Evolutionary conservation across 2,113 vertebrate species (phyloP).

Genomic region (Saimiri boliviensis): DNA sequence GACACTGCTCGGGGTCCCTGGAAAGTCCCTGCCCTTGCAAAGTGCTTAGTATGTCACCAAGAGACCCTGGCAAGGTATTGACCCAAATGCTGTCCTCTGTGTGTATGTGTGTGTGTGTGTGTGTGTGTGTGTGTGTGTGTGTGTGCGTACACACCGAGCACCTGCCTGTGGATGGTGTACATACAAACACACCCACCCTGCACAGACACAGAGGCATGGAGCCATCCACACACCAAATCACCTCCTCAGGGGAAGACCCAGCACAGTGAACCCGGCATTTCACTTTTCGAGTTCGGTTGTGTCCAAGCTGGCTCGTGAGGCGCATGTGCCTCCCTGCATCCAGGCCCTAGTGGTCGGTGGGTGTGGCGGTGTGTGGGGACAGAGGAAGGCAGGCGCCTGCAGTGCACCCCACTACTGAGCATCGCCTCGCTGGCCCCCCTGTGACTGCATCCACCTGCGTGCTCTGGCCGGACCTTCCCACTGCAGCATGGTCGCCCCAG

Average conservation of each 20-base stretch:
- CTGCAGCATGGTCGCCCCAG: background rate
- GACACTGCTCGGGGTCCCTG: background rate
- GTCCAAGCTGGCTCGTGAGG: background rate
- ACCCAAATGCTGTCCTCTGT: background rate
- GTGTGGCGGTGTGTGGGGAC: too few relatives aligned
- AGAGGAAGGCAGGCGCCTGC: background rate
- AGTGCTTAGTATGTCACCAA: background rate
- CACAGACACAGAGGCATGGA: background rate
- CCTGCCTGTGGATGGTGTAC: background rate
- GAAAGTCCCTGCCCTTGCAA: background rate
- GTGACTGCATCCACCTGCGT: too few relatives aligned
- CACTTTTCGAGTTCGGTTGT: background rate
- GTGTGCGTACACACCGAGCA: rapidly evolving
- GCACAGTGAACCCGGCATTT: rapidly evolving
- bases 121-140: rapidly evolving
- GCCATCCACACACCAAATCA: rapidly evolving
- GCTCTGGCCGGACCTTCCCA: background rate
- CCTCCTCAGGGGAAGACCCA: background rate
- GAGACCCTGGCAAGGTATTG: background rate
- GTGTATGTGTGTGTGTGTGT: too few relatives aligned
- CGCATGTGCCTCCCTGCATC: background rate
- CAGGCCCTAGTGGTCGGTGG: background rate
- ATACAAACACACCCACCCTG: background rate
- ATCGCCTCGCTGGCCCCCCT: background rate
- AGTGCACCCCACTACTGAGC: too few relatives aligned